A percentile compares a stretch with the other conserved stretches of the same genome.
Conservation (phyloP, 2,888 invertebrate genomes). For the Electrophaes corylata region DNA sequence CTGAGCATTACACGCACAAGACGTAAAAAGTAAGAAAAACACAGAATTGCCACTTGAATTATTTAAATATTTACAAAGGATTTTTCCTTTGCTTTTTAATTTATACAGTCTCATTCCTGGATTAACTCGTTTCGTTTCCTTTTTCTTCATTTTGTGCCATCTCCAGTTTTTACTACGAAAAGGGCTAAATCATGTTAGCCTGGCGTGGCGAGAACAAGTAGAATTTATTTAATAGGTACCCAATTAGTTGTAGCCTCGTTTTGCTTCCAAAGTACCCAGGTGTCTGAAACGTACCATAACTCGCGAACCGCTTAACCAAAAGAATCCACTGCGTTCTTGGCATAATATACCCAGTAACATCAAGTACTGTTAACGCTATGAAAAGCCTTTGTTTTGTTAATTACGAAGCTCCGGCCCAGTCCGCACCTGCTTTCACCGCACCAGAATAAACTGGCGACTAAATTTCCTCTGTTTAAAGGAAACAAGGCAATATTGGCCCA, state of each 20-base stretch:
- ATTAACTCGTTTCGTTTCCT: neutral
- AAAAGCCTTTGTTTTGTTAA: slow-evolving; percentile 77
- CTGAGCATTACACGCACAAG: too few species aligned
- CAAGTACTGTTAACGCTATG: slow-evolving; percentile 68
- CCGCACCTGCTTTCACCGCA: slow-evolving; percentile 71
- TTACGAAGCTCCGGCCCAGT: slow-evolving; percentile 65
- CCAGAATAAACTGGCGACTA: slow-evolving; percentile 68
- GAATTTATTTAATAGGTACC: slow-evolving; percentile 4
- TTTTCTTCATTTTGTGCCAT: neutral
- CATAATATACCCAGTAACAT: slow-evolving; percentile 66
- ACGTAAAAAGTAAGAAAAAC: neutral
- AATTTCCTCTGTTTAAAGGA: slow-evolving; percentile 66
- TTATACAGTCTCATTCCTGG: neutral
- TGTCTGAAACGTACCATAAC: slow-evolving; percentile 29
- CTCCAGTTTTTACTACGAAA: neutral
- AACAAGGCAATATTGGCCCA: slow-evolving; percentile 11
- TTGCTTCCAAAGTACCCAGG: slow-evolving; percentile 36
- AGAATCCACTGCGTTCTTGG: slow-evolving; percentile 56
- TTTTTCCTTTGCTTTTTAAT: neutral
- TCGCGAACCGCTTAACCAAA: slow-evolving; percentile 48
- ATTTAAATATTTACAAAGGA: slow-evolving; percentile 4
- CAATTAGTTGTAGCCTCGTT: slow-evolving; percentile 16
- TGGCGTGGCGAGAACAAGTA: neutral
- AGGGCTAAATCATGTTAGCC: neutral
- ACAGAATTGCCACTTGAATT: neutral